Evolutionary conservation across 35 echinoderm and acorn worm species (phyloP).

Genomic region (Holothuria glaberrima): DNA sequence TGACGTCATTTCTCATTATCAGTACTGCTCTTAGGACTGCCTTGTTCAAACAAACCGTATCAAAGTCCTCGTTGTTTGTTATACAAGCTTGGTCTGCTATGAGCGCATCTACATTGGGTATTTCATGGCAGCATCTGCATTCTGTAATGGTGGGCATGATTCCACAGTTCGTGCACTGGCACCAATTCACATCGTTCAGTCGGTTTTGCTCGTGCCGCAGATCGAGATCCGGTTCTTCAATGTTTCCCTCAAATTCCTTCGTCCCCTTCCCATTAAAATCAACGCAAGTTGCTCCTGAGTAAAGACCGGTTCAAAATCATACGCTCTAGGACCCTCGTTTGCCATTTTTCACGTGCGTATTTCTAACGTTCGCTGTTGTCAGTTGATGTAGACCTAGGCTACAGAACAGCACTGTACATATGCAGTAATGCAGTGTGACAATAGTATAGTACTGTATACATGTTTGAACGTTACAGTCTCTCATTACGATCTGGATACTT

Average conservation of each 20-base stretch:
- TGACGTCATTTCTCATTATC: too few species aligned
- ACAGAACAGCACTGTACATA: too few species aligned
- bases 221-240: neutral
- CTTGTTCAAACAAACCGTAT: too few species aligned
- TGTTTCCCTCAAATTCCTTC: neutral
- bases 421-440: too few species aligned
- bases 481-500: too few species aligned
- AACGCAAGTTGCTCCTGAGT: neutral
- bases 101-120: neutral
- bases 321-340: conserved; percentile 14
- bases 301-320: neutral
- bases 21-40: too few species aligned
- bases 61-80: too few species aligned
- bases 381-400: too few species aligned
- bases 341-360: neutral
- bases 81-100: too few species aligned
- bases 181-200: neutral
- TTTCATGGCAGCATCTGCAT: conserved; percentile 7
- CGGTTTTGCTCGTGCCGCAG: neutral
- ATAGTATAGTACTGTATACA: too few species aligned
- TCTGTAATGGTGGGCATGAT: neutral
- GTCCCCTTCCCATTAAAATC: neutral
- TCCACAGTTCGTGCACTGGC: conserved; percentile 7
- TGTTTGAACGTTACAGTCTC: too few species aligned
- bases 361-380: too few species aligned